A percentile compares a stretch with the other conserved stretches of the same genome.
phyloP scores from a whole-genome alignment of 2,113 vertebrate species.

The Onychostoma macrolepis region DNA sequence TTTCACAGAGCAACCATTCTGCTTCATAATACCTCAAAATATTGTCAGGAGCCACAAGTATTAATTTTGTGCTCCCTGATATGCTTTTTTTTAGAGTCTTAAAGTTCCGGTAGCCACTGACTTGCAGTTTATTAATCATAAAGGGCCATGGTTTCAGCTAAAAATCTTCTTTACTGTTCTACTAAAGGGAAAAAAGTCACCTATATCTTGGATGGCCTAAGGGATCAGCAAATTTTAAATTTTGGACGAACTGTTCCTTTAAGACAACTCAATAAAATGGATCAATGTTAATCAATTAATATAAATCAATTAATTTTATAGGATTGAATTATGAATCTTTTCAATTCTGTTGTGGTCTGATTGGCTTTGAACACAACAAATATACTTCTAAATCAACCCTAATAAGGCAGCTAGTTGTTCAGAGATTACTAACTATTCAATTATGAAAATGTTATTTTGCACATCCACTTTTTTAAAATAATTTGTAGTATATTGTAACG shows the following conservation, averaged over 20 bases:
- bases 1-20: neutral
- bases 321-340: neutral
- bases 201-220: neutral
- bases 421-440: neutral
- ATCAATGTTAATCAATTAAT: neutral
- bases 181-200: neutral
- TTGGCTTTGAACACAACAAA: neutral
- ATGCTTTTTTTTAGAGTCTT: neutral
- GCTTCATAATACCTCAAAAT: too few relatives aligned
- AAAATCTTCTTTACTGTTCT: neutral
- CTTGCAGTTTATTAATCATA: too few relatives aligned
- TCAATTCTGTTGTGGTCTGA: neutral
- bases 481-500: neutral
- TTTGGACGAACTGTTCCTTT: too few relatives aligned
- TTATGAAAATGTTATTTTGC: neutral
- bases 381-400: neutral
- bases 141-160: neutral
- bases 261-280: neutral
- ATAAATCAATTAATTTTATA: neutral
- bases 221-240: neutral
- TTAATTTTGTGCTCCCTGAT: too few relatives aligned
- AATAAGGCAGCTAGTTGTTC: neutral
- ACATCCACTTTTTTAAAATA: neutral
- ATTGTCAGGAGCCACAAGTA: too few relatives aligned
- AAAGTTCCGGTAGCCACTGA: neutral